Evolutionary conservation across 2,888 invertebrate species (phyloP).

Genomic region (Hemaris fuciformis): DNA sequence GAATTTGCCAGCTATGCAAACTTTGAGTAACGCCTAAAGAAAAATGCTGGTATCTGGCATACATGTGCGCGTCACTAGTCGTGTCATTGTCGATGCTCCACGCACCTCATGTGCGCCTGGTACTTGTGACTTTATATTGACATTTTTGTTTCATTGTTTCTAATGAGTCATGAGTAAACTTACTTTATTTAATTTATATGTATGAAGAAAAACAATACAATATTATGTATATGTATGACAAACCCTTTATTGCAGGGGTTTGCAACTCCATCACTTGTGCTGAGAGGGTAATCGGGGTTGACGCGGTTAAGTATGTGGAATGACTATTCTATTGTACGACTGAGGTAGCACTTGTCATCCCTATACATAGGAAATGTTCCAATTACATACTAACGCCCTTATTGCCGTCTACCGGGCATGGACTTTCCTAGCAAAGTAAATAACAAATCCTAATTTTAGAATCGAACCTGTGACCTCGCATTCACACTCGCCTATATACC

Average conservation of each 20-base stretch:
- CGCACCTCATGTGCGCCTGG: conserved; percentile 9
- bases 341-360: background rate
- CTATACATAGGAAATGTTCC: no score
- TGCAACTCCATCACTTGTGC: background rate
- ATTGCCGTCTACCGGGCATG: no score
- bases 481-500: no score
- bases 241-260: background rate
- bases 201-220: background rate
- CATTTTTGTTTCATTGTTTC: background rate
- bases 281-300: background rate
- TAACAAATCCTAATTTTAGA: no score
- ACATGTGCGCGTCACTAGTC: background rate
- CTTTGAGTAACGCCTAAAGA: conserved; percentile 1
- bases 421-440: no score
- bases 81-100: background rate
- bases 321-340: background rate
- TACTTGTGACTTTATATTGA: conserved; percentile 11
- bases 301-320: background rate
- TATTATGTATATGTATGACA: no score
- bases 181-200: background rate
- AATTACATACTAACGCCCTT: no score
- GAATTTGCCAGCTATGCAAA: conserved; percentile 14
- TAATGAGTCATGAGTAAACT: background rate
- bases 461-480: no score
- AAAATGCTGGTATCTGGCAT: background rate